Evolutionary conservation across 2,888 invertebrate species (phyloP), one percentile per base, ranked within the genome.

Genomic region (Pristionchus exspectatus): DNA sequence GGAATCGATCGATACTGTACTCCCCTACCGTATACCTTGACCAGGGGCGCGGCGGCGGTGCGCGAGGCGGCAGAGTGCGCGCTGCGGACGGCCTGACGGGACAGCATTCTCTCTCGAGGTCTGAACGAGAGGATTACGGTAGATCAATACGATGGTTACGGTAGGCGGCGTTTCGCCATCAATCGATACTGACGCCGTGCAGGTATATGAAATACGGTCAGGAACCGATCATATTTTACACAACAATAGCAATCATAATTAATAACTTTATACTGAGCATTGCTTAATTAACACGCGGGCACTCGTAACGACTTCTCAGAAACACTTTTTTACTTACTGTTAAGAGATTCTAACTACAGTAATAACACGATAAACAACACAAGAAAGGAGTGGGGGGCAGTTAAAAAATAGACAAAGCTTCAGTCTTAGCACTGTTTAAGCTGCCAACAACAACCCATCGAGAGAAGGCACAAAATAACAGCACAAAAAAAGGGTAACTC

Each of bases 31-130:
- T 77, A 24, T 72, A 69, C 89, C 87, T 91, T 91, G 27, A 89
- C 72, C 50, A 59, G 90, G 88, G 72, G 90, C 18, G 88, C 87
- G 16, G 86, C 87, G 16, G 86, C 85, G 14, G 90, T 85, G 81
- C 81, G 81, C 10, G 44, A 7, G 50, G 81, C 81, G 54, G 91
- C 91, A 24, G 91, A 91, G 66, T 90, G 89, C 59, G 92, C 92
- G 74, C 90, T 90, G 44, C 93, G 93, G 50, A 93, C 90, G 44
- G 91, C 89, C 54, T 92, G 91, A 72, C 92, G 92, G 89, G 90
- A 90, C 90, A 92, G 86, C 92, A 92, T 92, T 56, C 5, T 63
- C 56, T 63, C 63, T 50, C 44, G 44, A 50, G 63, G 21, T 63
- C 63, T 63, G 63, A n/a, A 63, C 24, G 24, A 3, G 7, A n/a